These are phyloP conservation scores for Graphium colonna DNA, from an alignment of 2,888 invertebrate genomes.

Conservation along the genomic window DNA sequence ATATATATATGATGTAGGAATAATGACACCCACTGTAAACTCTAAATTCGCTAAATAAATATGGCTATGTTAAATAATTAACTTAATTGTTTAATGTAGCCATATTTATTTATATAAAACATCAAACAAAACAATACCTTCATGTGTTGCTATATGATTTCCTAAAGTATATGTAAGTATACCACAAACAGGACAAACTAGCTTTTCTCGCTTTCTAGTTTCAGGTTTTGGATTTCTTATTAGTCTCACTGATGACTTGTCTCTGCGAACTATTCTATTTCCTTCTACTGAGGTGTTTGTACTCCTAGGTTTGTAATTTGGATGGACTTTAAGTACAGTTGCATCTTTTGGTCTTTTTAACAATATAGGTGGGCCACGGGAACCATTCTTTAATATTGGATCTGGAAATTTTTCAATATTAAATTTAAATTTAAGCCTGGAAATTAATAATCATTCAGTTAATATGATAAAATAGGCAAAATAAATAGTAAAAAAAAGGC, in stretches of 20 bases:
- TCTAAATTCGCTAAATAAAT: too few species aligned
- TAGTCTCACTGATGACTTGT: slow-evolving; percentile 51
- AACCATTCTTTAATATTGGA: slow-evolving; percentile 68
- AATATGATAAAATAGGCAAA: background rate
- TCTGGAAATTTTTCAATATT: slow-evolving; percentile 40
- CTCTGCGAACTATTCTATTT: slow-evolving; percentile 38
- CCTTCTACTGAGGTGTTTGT: slow-evolving; percentile 30
- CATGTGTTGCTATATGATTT: slow-evolving; percentile 72
- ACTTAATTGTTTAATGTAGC: too few species aligned
- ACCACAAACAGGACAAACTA: slow-evolving; percentile 74
- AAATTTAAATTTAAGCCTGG: too few species aligned
- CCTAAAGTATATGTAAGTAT: slow-evolving; percentile 70
- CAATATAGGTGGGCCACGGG: slow-evolving; percentile 64
- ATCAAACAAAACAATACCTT: slow-evolving; percentile 47
- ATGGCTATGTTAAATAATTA: too few species aligned
- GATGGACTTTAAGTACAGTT: slow-evolving; percentile 60
- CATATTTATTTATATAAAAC: too few species aligned
- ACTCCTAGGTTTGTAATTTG: slow-evolving; percentile 46
- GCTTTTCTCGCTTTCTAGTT: slow-evolving; percentile 63
- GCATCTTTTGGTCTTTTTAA: slow-evolving; percentile 71
- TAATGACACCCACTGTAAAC: too few species aligned
- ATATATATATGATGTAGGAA: too few species aligned
- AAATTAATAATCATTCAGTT: background rate
- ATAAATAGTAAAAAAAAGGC: background rate
- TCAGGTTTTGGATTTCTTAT: slow-evolving; percentile 44